These are phyloP conservation scores for Perodicticus potto DNA, from an alignment of 2,797 vertebrate species.

Conservation along the genomic window DNA sequence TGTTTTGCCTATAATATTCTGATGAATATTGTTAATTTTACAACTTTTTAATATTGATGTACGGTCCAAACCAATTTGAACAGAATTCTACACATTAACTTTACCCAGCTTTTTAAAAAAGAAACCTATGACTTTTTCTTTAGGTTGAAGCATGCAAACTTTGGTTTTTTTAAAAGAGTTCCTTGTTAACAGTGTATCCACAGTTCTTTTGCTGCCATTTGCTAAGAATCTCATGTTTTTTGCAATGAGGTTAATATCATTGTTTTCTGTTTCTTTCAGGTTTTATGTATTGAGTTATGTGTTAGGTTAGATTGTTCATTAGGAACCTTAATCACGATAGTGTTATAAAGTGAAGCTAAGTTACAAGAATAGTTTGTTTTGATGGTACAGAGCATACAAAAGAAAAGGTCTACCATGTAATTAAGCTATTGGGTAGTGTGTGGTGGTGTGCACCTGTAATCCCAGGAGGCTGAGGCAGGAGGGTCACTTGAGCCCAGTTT, in stretches of 20 bases:
- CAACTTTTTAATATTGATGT: conserved; percentile 34
- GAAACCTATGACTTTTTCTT: conserved; percentile 29
- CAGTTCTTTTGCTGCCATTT: conserved; percentile 7
- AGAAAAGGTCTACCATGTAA: neutral
- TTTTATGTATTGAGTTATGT: neutral
- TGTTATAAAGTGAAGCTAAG: neutral
- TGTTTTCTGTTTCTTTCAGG: neutral
- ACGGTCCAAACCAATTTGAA: neutral
- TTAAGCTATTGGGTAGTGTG: neutral
- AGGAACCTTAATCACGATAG: neutral
- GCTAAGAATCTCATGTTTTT: neutral
- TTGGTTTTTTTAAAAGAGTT: neutral
- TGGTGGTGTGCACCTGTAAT: neutral
- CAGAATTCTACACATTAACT: neutral
- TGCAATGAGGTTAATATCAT: neutral
- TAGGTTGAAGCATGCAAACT: neutral
- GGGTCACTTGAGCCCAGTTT: neutral
- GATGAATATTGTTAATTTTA: conserved; percentile 24
- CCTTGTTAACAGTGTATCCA: neutral
- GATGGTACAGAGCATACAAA: neutral
- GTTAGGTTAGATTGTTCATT: conserved; percentile 1
- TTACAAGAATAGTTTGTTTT: conserved; percentile 23
- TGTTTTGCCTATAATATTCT: conserved; percentile 13
- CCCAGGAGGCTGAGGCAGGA: neutral
- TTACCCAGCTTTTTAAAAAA: neutral